phyloP scores from a whole-genome alignment of 2,113 vertebrate genomes.

The Mesoclemmys tuberculata region DNA sequence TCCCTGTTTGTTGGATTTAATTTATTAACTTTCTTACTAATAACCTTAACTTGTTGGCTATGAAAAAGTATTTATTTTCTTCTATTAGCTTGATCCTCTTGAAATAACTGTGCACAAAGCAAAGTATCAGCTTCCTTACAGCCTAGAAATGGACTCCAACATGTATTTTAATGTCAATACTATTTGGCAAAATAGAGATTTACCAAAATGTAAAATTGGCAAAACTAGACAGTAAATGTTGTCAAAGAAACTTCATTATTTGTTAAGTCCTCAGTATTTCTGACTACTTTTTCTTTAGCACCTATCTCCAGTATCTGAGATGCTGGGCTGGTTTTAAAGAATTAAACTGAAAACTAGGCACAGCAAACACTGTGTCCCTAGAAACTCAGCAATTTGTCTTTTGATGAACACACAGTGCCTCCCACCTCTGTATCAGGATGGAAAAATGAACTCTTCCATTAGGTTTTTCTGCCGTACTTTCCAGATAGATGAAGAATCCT shows the following conservation, averaged over 20 bases:
- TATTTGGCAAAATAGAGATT: neutral
- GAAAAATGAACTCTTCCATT: accelerated
- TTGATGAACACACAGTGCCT: neutral
- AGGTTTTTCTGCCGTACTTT: neutral
- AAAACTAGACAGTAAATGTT: neutral
- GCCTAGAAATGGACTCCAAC: neutral
- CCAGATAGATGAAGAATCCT: neutral
- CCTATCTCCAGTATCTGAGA: neutral
- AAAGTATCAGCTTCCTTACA: neutral
- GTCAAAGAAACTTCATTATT: neutral
- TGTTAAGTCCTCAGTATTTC: neutral
- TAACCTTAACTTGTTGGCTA: neutral
- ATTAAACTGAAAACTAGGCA: neutral
- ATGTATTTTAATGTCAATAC: accelerated
- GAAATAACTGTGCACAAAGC: neutral
- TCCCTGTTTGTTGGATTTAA: neutral
- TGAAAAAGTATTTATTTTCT: neutral
- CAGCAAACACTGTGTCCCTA: neutral
- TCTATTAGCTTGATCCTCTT: neutral
- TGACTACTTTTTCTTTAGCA: neutral
- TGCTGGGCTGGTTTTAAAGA: neutral
- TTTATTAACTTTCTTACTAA: neutral
- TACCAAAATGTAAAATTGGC: neutral
- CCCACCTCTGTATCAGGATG: neutral
- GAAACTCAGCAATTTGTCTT: neutral